These are phyloP conservation scores for Microcebus murinus DNA, from an alignment of 2,113 vertebrate species.

Conservation along the genomic window DNA sequence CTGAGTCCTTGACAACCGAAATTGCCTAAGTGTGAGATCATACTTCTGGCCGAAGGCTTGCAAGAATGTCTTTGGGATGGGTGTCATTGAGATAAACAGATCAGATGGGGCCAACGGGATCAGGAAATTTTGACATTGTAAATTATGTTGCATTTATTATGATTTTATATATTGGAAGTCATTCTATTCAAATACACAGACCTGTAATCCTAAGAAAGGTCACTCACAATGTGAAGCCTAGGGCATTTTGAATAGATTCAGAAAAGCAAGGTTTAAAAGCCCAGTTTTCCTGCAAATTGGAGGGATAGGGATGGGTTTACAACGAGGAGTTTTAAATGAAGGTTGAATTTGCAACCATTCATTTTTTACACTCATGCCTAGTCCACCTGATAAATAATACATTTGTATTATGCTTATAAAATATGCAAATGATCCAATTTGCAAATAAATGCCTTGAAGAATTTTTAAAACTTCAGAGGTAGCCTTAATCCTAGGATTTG, in stretches of 20 bases:
- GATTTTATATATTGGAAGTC: not conserved
- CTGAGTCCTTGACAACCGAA: not conserved
- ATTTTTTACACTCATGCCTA: constrained; percentile 53
- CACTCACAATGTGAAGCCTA: not conserved
- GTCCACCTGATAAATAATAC: constrained; percentile 72
- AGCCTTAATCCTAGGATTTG: constrained; percentile 48
- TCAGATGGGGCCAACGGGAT: not conserved
- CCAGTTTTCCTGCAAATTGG: not conserved
- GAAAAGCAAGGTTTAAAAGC: not conserved
- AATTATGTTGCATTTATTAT: not conserved
- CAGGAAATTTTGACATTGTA: not conserved
- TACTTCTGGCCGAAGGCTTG: not conserved
- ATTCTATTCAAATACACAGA: constrained; percentile 42
- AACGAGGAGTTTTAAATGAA: constrained; percentile 39
- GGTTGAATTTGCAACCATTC: constrained; percentile 55
- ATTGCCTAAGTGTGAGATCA: not conserved
- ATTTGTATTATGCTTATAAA: constrained; percentile 66
- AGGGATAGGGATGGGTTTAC: constrained; percentile 20
- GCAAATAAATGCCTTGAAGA: constrained; percentile 71
- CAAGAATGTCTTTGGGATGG: not conserved
- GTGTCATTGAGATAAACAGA: not conserved
- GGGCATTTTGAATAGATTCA: not conserved
- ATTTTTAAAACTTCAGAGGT: constrained; percentile 62
- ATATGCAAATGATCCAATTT: constrained; percentile 69
- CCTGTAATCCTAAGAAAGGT: not conserved